Base-by-base conservation (phyloP, 2,888 invertebrate species). In the Cotesia congregata region DNA sequence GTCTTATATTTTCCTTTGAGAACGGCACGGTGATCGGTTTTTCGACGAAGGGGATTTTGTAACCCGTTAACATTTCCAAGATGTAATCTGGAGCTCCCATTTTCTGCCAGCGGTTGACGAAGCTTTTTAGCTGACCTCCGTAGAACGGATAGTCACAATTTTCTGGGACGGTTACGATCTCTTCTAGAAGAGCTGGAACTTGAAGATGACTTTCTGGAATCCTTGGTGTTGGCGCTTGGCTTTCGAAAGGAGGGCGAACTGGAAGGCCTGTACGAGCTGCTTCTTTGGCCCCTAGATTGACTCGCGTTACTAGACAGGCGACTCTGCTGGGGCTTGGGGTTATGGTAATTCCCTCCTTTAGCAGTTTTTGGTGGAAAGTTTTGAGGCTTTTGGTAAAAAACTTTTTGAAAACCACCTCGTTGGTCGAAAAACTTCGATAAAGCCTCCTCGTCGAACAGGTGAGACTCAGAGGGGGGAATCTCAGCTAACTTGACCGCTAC, bases 401-500 rank as follows among this genome's bases (percentile, higher is more conserved):
- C 50, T 4, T 50, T 50, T 0, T 50, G 12, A 50, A 62, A 7
- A 17, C 62, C 17, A 17, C 17, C 77, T 1, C 38, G 61, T 5
- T 75, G 75, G 38, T 61, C 38, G 6, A 75, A 9, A 41, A 72
- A 78, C 0, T 75, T 72, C 1, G 78, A 38, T 0, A 72, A 41
- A 38, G 15, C 6, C 1, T 75, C 72, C 20, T 78, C 61, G 12
- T 78, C 70, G 40, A 78, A 78, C 5, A 78, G 40, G 7, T 78
- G 78, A 6, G 78, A 59, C 30, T 73, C 75, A 4, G 78, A 78
- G 4, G 73, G 75, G 0, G 76, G 76, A 59, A 78, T 78, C 59
- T 73, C 73, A 0, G 62, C 69, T 20, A 78, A 20, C 61, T 62
- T 60, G 15, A 68, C 72, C 3, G 64, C 59, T 0, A 38, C 62